phyloP scores from a whole-genome alignment of 2,888 invertebrate genomes.

The Andrena minutula region DNA sequence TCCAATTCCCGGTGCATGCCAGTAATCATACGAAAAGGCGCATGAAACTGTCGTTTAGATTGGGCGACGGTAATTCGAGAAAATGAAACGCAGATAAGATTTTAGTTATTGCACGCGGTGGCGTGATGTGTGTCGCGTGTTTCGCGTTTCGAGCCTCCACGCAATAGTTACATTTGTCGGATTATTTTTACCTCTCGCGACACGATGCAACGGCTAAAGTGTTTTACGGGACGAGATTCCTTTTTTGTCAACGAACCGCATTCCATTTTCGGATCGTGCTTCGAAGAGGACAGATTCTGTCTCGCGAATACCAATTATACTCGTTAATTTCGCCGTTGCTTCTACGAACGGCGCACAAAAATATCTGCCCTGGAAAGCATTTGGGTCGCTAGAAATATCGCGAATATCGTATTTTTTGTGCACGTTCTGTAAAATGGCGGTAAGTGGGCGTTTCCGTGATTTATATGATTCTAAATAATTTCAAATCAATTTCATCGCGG shows the following conservation, averaged over 20 bases:
- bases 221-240: constrained; percentile 18
- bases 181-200: not conserved
- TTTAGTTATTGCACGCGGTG: constrained; percentile 19
- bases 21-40: constrained; percentile 13
- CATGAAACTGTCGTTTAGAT: constrained; percentile 36
- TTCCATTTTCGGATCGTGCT: too few species aligned
- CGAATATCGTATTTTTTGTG: not conserved
- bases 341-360: too few species aligned
- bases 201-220: not conserved
- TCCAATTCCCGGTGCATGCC: not conserved
- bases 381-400: not conserved
- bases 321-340: not conserved
- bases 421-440: not conserved
- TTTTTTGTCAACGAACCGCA: not conserved
- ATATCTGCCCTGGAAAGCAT: too few species aligned
- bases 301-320: not conserved
- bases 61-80: constrained; percentile 30
- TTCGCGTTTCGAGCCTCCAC: constrained; percentile 27
- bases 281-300: not conserved
- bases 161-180: constrained; percentile 49
- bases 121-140: constrained; percentile 44
- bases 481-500: too few species aligned
- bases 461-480: not conserved
- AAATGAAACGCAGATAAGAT: constrained; percentile 42
- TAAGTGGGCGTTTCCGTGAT: not conserved